A percentile compares a stretch with the other conserved stretches of the same genome.
Evolutionary conservation across 1,140 invertebrate genomes (phyloP).

Genomic region (Drosophila kepulauana): DNA sequence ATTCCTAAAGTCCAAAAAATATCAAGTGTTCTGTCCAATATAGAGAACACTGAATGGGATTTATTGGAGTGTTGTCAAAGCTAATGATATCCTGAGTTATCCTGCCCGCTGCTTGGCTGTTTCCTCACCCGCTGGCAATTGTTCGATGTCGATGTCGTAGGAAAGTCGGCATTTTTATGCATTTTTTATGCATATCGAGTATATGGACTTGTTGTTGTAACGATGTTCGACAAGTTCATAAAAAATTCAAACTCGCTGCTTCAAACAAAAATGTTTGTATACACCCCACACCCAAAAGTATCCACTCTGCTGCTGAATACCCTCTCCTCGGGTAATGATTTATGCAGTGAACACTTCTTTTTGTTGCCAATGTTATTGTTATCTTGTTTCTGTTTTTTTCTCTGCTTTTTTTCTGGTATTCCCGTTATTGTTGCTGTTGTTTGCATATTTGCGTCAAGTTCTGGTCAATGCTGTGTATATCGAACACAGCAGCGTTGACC

Average conservation of each 20-base stretch:
- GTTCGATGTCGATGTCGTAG: conserved; percentile 49
- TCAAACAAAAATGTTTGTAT: conserved; percentile 62
- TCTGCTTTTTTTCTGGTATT: neutral
- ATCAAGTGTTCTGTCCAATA: too few species aligned
- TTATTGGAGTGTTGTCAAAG: neutral
- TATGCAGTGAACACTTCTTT: conserved; percentile 58
- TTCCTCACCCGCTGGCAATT: conserved; percentile 37
- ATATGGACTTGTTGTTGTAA: conserved; percentile 67
- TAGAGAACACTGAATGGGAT: neutral
- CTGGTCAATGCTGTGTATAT: conserved; percentile 44
- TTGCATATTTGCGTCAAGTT: conserved; percentile 45
- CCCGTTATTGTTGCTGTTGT: conserved; percentile 19
- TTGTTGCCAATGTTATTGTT: conserved; percentile 53
- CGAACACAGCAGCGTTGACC: conserved; percentile 60
- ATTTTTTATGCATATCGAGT: conserved; percentile 79
- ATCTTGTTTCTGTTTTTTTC: neutral
- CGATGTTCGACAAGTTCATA: conserved; percentile 79
- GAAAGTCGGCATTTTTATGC: conserved; percentile 61
- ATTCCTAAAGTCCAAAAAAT: too few species aligned
- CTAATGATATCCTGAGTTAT: conserved; percentile 3
- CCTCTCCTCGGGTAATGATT: conserved; percentile 48
- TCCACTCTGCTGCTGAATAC: neutral
- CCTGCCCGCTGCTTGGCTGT: neutral
- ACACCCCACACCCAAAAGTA: neutral
- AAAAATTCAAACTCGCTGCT: conserved; percentile 77